Percentiles rank a stretch among this genome's conserved stretches.
Evolutionary conservation across 1,140 invertebrate species (phyloP).

Genomic region (Drosophila lacteicornis): DNA sequence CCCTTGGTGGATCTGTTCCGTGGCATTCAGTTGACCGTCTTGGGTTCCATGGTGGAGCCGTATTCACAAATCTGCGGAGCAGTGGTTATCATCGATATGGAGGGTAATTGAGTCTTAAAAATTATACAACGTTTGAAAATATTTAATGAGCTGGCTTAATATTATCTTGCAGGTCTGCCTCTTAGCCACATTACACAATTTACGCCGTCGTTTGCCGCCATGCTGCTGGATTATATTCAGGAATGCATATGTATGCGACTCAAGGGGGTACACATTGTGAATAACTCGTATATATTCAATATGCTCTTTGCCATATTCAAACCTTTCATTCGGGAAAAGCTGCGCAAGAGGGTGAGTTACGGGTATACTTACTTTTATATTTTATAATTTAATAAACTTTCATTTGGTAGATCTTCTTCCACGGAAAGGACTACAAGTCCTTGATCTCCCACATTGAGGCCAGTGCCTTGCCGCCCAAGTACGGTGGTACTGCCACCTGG

Average conservation of each 20-base stretch:
- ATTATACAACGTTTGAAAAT: neutral
- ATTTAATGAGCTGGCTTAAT: neutral
- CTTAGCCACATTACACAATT: conserved; percentile 89
- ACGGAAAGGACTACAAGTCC: conserved; percentile 89
- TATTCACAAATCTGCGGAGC: conserved; percentile 88
- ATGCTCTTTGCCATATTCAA: conserved; percentile 91
- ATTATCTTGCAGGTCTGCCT: conserved; percentile 85
- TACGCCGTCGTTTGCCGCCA: conserved; percentile 89
- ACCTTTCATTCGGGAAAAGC: conserved; percentile 89
- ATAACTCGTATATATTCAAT: conserved; percentile 92
- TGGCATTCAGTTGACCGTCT: conserved; percentile 86
- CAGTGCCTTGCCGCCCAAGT: conserved; percentile 88
- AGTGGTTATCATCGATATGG: conserved; percentile 89
- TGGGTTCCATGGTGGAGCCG: conserved; percentile 88
- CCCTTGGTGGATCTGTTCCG: conserved; percentile 87
- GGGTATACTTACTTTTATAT: fast-evolving
- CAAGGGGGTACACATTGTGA: conserved; percentile 91
- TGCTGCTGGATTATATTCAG: conserved; percentile 88
- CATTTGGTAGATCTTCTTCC: conserved; percentile 88
- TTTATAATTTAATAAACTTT: neutral
- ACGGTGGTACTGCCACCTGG: conserved; percentile 88
- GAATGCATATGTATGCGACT: conserved; percentile 87
- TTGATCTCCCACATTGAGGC: conserved; percentile 88
- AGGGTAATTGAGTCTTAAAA: conserved; percentile 79
- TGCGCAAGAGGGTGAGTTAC: conserved; percentile 86